Percentiles rank a stretch among this genome's conserved stretches.
phyloP scores from a whole-genome alignment of 35 echinoderm and acorn worm genomes.

The Ophiothrix spiculata region DNA sequence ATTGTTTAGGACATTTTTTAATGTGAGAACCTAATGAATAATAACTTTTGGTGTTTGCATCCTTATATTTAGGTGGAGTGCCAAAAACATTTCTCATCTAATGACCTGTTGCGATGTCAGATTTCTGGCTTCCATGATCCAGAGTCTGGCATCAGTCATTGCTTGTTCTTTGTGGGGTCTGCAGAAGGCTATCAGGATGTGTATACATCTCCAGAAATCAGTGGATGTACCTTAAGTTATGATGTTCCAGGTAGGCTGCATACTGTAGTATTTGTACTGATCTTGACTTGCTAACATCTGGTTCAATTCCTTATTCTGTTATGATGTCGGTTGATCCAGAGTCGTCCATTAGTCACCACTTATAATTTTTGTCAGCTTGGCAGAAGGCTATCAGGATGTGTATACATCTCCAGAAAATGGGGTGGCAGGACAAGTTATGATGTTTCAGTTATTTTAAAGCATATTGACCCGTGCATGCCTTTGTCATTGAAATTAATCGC shows the following conservation, averaged over 20 bases:
- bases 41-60: background rate
- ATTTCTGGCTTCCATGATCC: constrained; percentile 25
- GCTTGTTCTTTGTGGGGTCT: constrained; percentile 3
- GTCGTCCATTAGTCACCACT: background rate
- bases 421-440: background rate
- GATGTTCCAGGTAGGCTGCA: background rate
- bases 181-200: constrained; percentile 29
- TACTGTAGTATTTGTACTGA: background rate
- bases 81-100: background rate
- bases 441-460: no score
- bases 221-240: background rate
- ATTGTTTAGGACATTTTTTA: background rate
- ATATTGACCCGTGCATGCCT: no score
- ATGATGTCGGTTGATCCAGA: background rate
- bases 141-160: constrained; percentile 33
- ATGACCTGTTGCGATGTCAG: background rate
- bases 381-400: constrained; percentile 26
- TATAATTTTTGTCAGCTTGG: background rate
- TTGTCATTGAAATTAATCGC: no score
- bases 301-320: background rate
- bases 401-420: background rate
- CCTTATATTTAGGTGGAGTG: constrained; percentile 14
- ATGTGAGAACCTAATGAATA: background rate
- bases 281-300: background rate
- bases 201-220: background rate